Percentiles rank a stretch among this genome's conserved stretches.
phyloP scores from a whole-genome alignment of 2,888 invertebrate species.

The Diarsia brunnea region DNA sequence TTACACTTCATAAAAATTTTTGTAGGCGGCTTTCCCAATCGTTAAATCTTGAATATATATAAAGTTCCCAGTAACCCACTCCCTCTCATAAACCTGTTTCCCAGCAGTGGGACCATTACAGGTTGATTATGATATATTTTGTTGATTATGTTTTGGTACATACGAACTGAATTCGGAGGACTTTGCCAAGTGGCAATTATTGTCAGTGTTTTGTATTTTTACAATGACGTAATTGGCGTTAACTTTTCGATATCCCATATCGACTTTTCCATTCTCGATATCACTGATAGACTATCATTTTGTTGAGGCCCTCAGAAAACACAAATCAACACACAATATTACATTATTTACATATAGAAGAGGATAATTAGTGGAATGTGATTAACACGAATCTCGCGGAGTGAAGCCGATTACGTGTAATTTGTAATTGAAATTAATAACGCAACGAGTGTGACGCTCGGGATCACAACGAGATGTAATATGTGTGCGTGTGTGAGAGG shows the following conservation, averaged over 20 bases:
- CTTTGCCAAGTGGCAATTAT: not conserved
- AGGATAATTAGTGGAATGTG: constrained; percentile 42
- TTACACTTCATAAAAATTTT: not conserved
- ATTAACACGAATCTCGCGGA: constrained; percentile 29
- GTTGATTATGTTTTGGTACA: not conserved
- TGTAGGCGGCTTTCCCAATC: not conserved
- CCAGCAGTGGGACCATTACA: not conserved
- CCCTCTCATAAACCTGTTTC: not conserved
- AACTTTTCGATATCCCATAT: not conserved
- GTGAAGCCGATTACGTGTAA: constrained; percentile 48
- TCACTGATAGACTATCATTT: not conserved
- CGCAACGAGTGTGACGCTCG: constrained; percentile 9
- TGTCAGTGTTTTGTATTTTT: not conserved
- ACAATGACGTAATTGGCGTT: not conserved
- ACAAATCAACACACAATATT: not conserved
- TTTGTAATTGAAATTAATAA: constrained; percentile 60
- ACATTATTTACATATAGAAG: not conserved
- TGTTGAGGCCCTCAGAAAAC: not conserved
- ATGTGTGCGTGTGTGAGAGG: no score
- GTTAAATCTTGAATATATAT: not conserved
- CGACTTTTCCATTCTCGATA: not conserved
- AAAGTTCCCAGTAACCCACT: not conserved
- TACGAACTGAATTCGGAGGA: not conserved
- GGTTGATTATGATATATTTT: not conserved
- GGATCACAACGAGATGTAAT: constrained; percentile 27